A percentile compares a stretch with the other conserved stretches of the same genome.
Conservation (phyloP, 2,113 vertebrate species). For the Myocastor coypus region DNA sequence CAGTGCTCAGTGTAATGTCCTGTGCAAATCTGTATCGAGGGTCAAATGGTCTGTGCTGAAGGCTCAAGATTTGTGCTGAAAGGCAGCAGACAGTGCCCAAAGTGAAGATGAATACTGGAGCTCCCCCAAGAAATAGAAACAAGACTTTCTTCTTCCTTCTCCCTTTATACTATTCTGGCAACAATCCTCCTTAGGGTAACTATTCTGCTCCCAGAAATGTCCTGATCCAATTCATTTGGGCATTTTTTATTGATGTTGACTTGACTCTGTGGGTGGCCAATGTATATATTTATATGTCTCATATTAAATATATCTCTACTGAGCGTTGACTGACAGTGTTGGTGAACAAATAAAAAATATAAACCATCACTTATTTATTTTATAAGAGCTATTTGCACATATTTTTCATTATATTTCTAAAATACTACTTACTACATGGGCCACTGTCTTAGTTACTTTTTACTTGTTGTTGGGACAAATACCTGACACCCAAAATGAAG, state of each 20-base stretch:
- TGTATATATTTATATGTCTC: neutral
- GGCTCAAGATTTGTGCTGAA: neutral
- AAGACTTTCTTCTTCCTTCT: neutral
- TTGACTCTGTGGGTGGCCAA: neutral
- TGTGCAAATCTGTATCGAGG: neutral
- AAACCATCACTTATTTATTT: conserved; percentile 49
- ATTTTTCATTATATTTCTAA: conserved; percentile 39
- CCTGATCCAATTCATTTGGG: neutral
- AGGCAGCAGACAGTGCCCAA: neutral
- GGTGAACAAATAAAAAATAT: conserved; percentile 40
- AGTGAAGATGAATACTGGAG: neutral
- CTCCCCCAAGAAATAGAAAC: neutral
- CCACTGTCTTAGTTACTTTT: too few relatives aligned
- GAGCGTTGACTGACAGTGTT: neutral
- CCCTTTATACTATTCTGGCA: neutral
- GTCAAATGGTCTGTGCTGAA: neutral
- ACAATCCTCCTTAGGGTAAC: neutral
- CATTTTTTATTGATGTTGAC: neutral
- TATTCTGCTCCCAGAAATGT: neutral
- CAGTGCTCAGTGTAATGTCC: neutral
- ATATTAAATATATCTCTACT: neutral
- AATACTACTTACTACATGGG: conserved; percentile 6
- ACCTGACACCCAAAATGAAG: too few relatives aligned
- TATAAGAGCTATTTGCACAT: neutral
- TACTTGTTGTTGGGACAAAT: too few relatives aligned